Evolutionary conservation across 2,797 vertebrate genomes (phyloP).

Genomic region (Simalia tracyae): DNA sequence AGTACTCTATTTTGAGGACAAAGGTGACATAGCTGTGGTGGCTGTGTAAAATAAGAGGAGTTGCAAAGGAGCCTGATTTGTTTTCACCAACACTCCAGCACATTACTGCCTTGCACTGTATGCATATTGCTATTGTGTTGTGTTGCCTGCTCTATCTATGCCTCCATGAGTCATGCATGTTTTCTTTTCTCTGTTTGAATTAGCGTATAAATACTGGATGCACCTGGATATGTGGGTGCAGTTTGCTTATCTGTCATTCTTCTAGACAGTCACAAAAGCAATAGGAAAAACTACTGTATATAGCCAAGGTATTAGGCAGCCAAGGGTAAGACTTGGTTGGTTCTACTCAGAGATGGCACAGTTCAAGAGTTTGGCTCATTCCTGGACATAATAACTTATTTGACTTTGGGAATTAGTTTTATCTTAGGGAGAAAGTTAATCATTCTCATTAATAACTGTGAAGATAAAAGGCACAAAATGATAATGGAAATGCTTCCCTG

Average conservation of each 20-base stretch:
- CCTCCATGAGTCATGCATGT: background rate
- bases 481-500: constrained; percentile 62
- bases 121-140: background rate
- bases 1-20: background rate
- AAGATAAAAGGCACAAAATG: constrained; percentile 56
- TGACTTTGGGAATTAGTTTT: constrained; percentile 28
- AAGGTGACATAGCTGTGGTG: background rate
- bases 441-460: constrained; percentile 58
- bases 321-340: background rate
- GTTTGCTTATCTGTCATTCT: constrained; percentile 16
- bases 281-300: background rate
- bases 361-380: background rate
- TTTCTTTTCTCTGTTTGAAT: constrained; percentile 9
- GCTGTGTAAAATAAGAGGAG: background rate
- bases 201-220: background rate
- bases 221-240: background rate
- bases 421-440: constrained; percentile 59
- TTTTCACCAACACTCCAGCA: too few relatives aligned
- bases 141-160: background rate
- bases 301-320: background rate
- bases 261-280: background rate
- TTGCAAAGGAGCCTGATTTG: background rate
- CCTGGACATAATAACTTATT: background rate
- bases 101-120: background rate
- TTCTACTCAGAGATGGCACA: background rate